phyloP scores from a whole-genome alignment of 92 coral and sea anemone species.

The Porites divaricata region DNA sequence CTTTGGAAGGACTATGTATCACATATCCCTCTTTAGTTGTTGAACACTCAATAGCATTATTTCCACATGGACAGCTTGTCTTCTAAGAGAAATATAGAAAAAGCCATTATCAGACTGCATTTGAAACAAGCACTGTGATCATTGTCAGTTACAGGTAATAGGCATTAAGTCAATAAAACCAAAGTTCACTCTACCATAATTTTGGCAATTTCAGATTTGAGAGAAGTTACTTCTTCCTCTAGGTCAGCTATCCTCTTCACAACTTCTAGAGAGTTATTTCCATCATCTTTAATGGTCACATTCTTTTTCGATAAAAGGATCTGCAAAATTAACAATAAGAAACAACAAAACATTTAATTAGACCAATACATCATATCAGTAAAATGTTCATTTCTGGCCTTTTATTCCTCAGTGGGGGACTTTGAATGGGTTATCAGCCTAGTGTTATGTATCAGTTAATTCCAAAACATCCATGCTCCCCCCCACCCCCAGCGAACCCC shows the following conservation, averaged over 20 bases:
- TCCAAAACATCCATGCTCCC: too few species aligned
- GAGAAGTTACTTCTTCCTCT: slow-evolving; percentile 80
- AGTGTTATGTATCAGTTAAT: too few species aligned
- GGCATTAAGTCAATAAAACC: not conserved
- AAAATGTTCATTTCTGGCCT: too few species aligned
- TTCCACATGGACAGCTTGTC: slow-evolving; percentile 15
- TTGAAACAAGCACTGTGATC: too few species aligned
- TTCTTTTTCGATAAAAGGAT: slow-evolving; percentile 11
- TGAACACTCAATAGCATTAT: not conserved
- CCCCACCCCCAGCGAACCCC: too few species aligned
- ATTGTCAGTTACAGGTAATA: too few species aligned
- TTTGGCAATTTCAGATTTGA: slow-evolving; percentile 64
- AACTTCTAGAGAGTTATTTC: slow-evolving; percentile 63
- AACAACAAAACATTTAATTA: not conserved
- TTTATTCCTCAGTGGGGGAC: too few species aligned
- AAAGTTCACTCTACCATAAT: slow-evolving; percentile 25
- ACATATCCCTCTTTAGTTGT: not conserved
- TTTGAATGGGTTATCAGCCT: too few species aligned
- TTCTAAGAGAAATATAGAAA: not conserved
- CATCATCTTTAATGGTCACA: slow-evolving; percentile 13
- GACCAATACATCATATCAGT: too few species aligned
- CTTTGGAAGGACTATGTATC: not conserved
- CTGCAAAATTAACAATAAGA: slow-evolving; percentile 5
- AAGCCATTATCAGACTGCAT: not conserved
- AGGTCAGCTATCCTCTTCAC: slow-evolving; percentile 69